Base-by-base conservation (phyloP, 2,113 vertebrate species). In the Ascaphus truei region DNA sequence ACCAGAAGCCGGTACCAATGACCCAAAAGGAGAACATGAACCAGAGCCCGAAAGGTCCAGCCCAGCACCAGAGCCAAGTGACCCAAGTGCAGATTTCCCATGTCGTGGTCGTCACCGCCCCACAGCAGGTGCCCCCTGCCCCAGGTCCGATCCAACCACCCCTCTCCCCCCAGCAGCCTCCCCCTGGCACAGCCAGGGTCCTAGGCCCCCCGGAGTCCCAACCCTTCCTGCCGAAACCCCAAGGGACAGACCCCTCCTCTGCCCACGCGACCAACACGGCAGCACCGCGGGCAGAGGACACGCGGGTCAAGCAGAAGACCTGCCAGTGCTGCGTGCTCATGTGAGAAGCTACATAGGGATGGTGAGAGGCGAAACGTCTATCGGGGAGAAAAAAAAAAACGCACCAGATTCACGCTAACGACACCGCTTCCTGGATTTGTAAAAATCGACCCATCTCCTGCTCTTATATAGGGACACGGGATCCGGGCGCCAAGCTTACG, bases 311-410 rank as follows among this genome's bases (percentile, higher is more conserved):
- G 73, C 80, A 81, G 45, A 85, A 82, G 68, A 73, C 79, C 3
- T 87, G 85, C 73, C 82, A 85, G 72, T 87, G 85, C 45, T 87
- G 85, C 52, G 68, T 3, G 1, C 53, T 87, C 11, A 85, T 87
- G 85, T 87, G 76, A 84, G 55, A 57, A 22, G 16, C 27, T 3
- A 9, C 3, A 45, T 18, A 7, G 15, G 13, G 4, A 2, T 6
- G 41, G 41, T 18, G 41, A n/a, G n/a, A n/a, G n/a, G 13, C 12
- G 3, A 13, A 10, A 39, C 15, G 36, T 39, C 15, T 15, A 10
- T 1, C 39, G 18, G 39, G 6, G 12, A 16, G 18, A 43, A 6
- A 43, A 13, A 15, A 41, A 41, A 15, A 43, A 43, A 13, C 15
- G 18, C 15, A 43, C 15, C 34, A 6, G 7, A 12, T 9, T 37